Evolutionary conservation across 2,888 invertebrate genomes (phyloP).

Genomic region (Apamea epomidion): DNA sequence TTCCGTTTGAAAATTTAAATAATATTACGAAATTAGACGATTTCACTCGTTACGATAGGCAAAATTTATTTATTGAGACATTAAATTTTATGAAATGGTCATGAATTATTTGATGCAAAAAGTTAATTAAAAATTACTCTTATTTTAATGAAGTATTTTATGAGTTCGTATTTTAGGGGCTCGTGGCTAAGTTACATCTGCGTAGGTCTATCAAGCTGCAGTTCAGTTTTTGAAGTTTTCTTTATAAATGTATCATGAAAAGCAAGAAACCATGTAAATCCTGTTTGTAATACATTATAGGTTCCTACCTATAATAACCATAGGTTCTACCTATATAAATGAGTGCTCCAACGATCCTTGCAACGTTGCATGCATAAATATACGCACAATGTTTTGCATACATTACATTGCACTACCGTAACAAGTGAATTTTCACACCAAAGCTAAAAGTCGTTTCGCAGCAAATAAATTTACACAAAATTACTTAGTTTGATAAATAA

Average conservation of each 20-base stretch:
- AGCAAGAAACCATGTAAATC: background rate
- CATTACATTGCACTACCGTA: background rate
- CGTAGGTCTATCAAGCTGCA: background rate
- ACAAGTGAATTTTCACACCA: background rate
- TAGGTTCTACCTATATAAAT: too few species aligned
- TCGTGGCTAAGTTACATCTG: background rate
- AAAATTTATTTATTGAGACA: slow-evolving; percentile 44
- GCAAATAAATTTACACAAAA: background rate
- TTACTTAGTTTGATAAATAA: background rate
- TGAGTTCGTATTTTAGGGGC: background rate
- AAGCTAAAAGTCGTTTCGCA: background rate
- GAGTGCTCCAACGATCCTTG: background rate
- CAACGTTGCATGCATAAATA: background rate
- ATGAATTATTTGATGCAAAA: slow-evolving; percentile 22
- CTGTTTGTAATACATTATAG: background rate
- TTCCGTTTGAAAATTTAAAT: slow-evolving; percentile 68
- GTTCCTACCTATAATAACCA: background rate
- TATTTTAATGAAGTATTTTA: slow-evolving; percentile 23
- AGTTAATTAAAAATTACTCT: slow-evolving; percentile 24
- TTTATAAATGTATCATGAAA: background rate
- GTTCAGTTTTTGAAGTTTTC: background rate
- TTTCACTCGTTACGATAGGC: slow-evolving; percentile 27
- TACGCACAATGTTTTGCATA: background rate
- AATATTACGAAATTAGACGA: slow-evolving; percentile 38
- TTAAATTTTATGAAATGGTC: slow-evolving; percentile 45